phyloP scores from a whole-genome alignment of 53 echinoderm and acorn worm species.

The Stichopus horrens region DNA sequence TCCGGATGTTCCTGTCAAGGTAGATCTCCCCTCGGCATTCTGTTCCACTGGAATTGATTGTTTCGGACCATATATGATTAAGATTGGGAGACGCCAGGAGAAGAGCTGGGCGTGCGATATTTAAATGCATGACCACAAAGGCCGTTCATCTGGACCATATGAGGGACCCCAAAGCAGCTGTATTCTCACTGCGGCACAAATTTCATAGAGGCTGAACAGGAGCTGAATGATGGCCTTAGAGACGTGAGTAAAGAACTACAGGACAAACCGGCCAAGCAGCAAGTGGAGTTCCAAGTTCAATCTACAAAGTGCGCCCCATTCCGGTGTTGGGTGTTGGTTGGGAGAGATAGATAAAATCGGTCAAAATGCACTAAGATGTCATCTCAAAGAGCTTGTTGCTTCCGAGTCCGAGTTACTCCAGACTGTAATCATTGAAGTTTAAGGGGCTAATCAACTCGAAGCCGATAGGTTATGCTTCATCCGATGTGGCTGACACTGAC shows the following conservation, averaged over 20 bases:
- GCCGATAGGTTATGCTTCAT: slow-evolving; percentile 55
- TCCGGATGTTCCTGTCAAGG: slow-evolving; percentile 51
- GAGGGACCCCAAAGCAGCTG: slow-evolving; percentile 51
- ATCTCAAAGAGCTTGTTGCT: slow-evolving; percentile 41
- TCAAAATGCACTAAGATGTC: slow-evolving; percentile 29
- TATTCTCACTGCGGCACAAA: slow-evolving; percentile 56
- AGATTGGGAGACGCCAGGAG: slow-evolving; percentile 40
- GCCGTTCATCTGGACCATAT: slow-evolving; percentile 53
- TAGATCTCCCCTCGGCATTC: slow-evolving; percentile 52
- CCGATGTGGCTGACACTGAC: slow-evolving; percentile 52
- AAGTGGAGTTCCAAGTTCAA: slow-evolving; percentile 52
- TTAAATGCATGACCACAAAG: slow-evolving; percentile 50
- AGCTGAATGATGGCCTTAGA: slow-evolving; percentile 32
- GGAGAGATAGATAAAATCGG: slow-evolving; percentile 47
- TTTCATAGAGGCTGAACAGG: slow-evolving; percentile 41
- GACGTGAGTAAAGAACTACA: slow-evolving; percentile 42
- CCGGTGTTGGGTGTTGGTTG: slow-evolving; percentile 47
- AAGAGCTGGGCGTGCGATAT: slow-evolving; percentile 59
- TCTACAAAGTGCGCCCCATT: slow-evolving; percentile 52
- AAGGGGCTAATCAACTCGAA: slow-evolving; percentile 59
- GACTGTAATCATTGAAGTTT: slow-evolving; percentile 52
- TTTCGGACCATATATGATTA: slow-evolving; percentile 56
- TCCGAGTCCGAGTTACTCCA: slow-evolving; percentile 42
- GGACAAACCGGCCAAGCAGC: slow-evolving; percentile 30
- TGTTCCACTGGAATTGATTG: slow-evolving; percentile 59